phyloP scores from a whole-genome alignment of 2,113 vertebrate species.

The Pteronura brasiliensis region DNA sequence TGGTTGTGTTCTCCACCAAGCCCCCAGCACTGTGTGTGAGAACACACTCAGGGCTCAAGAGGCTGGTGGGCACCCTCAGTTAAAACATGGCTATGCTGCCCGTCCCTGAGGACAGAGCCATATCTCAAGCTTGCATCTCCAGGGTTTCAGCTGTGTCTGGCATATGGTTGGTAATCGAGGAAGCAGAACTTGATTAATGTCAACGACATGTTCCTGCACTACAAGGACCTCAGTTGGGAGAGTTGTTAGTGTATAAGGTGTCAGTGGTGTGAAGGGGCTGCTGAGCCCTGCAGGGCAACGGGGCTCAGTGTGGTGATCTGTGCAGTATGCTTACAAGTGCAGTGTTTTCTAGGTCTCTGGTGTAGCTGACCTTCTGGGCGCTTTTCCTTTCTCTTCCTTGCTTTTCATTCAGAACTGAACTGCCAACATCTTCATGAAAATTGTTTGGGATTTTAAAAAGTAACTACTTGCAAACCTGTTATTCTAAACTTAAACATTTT shows the following conservation, averaged over 20 bases:
- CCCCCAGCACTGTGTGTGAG: not conserved
- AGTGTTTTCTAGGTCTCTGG: not conserved
- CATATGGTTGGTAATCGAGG: not conserved
- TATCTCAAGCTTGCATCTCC: rapidly evolving
- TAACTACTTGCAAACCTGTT: not conserved
- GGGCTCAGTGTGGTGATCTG: not conserved
- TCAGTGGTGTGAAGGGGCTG: not conserved
- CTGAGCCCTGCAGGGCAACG: not conserved
- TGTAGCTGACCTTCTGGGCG: not conserved
- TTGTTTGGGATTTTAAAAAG: not conserved
- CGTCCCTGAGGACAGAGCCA: not conserved
- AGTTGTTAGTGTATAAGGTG: not conserved
- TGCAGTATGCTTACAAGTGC: not conserved
- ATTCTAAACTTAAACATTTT: not conserved
- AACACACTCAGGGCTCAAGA: not conserved
- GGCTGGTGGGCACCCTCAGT: not conserved
- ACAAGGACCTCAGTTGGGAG: not conserved
- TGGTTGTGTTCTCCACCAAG: not conserved
- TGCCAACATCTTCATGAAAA: not conserved
- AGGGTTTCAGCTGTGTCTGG: not conserved
- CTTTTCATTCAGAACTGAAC: not conserved
- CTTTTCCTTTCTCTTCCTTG: not conserved
- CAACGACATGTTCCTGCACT: not conserved
- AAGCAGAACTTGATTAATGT: not conserved
- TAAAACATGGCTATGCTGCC: not conserved